Percentiles rank a stretch among this genome's conserved stretches.
These are phyloP conservation scores for Escarpia spicata DNA, from an alignment of 2,888 invertebrate genomes.

Conservation along the genomic window DNA sequence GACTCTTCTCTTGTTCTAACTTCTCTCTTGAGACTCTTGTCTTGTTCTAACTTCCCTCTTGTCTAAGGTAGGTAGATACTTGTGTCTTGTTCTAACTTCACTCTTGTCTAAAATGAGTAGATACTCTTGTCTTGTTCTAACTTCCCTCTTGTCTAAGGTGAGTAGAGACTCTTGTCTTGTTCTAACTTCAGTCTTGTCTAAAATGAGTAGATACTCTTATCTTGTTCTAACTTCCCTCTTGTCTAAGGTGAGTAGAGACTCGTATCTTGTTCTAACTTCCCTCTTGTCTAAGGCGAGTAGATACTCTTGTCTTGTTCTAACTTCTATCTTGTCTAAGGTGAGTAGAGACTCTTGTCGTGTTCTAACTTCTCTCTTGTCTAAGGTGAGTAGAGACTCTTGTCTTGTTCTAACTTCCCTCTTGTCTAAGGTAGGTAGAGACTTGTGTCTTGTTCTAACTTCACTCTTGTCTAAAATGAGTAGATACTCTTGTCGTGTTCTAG, in stretches of 20 bases:
- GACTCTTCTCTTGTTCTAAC: too few species aligned
- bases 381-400: background rate
- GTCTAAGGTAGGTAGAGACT: conserved; percentile 68
- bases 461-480: too few species aligned
- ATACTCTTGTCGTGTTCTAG: too few species aligned
- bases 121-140: too few species aligned
- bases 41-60: background rate
- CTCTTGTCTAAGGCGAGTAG: conserved; percentile 70
- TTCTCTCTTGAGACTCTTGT: conserved; percentile 53
- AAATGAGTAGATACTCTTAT: background rate
- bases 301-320: background rate
- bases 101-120: background rate
- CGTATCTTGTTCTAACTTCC: too few species aligned
- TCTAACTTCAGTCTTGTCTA: background rate
- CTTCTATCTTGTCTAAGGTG: background rate
- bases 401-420: conserved; percentile 53
- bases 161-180: background rate
- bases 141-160: conserved; percentile 70
- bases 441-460: too few species aligned
- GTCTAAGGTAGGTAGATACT: background rate
- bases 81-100: background rate
- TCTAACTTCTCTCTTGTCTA: background rate
- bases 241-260: background rate
- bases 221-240: background rate
- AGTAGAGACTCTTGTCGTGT: background rate